A percentile compares a stretch with the other conserved stretches of the same genome.
These are phyloP conservation scores for Megalops cyprinoides DNA, from an alignment of 2,797 vertebrate genomes.

Conservation along the genomic window DNA sequence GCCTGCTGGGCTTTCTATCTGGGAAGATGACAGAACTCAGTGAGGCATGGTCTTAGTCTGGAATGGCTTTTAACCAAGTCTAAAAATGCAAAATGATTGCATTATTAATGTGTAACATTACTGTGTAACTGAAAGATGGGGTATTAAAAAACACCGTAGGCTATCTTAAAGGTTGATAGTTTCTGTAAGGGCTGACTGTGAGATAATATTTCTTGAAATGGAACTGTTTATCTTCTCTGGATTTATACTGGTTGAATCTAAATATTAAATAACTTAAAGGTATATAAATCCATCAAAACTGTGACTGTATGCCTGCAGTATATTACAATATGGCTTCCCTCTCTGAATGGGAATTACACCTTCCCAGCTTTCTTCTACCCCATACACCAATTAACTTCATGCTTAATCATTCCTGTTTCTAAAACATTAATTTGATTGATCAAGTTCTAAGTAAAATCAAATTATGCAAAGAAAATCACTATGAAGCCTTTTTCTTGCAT, in stretches of 20 bases:
- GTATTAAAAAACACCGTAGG: conserved; percentile 7
- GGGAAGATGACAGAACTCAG: not conserved
- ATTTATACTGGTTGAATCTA: conserved; percentile 7
- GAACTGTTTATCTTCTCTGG: not conserved
- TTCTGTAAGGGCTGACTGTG: conserved; percentile 9
- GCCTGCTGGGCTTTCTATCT: conserved; percentile 1
- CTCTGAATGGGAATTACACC: not conserved
- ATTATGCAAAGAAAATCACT: conserved; percentile 22
- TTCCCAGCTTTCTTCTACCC: not conserved
- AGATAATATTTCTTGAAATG: conserved; percentile 22
- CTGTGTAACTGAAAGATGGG: conserved; percentile 15
- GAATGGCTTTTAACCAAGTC: not conserved
- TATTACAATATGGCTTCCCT: not conserved
- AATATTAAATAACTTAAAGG: not conserved
- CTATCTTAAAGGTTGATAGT: conserved; percentile 22
- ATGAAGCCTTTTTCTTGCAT: not conserved
- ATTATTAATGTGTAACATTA: conserved; percentile 30
- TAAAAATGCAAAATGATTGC: not conserved
- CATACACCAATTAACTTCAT: not conserved
- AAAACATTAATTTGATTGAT: conserved; percentile 11
- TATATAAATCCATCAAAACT: not conserved
- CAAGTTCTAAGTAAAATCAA: conserved; percentile 25
- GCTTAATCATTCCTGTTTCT: not conserved
- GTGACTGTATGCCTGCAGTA: not conserved
- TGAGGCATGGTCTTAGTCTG: not conserved